Evolutionary conservation across 2,797 vertebrate genomes (phyloP), one percentile per base, ranked within the genome.

Genomic region (Emydoidea blandingii): DNA sequence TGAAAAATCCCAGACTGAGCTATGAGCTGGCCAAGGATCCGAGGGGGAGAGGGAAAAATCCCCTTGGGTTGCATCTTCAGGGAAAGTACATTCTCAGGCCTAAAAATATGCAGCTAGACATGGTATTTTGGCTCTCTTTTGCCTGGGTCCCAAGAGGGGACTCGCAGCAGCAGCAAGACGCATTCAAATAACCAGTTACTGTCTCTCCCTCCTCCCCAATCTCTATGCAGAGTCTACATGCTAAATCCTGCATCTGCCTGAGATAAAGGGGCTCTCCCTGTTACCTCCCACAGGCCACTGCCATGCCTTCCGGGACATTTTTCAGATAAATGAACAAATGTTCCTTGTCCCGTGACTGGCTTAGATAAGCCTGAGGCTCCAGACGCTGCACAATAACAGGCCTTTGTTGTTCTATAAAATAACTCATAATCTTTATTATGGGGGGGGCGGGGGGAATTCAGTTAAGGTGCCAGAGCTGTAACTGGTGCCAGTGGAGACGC

Each of bases 351-450:
- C 0, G 0, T 88, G 93, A 92, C 0, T 44, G 0, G 50, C 54
- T 93, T 81, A 81, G 93, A 95, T 97, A 97, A 95, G 84, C 85
- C 88, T 83, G 83, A 92, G 85, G 85, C 86, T 95, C 87, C 94
- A 93, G 93, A 44, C 79, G 1, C 57, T 76, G 89, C 79, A 85
- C 81, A 93, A 81, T 88, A 95, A 29, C 23, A 86, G 74, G 19
- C 54, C 29, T 95, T 96, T 95, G 96, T 96, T 86, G 87, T 85
- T 90, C 8, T 79, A 88, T 81, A 88, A 90, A 87, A 83, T 34
- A 72, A 53, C 80, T 41, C 59, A 4, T 8, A 91, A 84, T 97
- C 93, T 97, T 93, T 89, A 97, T 97, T 94, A 59, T 18, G 91
- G n/a, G n/a, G 79, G 15, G 12, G 34, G 52, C 6, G 52, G 6